These are phyloP conservation scores for Halcyon badia DNA, from an alignment of 2,797 vertebrate species.

Conservation along the genomic window DNA sequence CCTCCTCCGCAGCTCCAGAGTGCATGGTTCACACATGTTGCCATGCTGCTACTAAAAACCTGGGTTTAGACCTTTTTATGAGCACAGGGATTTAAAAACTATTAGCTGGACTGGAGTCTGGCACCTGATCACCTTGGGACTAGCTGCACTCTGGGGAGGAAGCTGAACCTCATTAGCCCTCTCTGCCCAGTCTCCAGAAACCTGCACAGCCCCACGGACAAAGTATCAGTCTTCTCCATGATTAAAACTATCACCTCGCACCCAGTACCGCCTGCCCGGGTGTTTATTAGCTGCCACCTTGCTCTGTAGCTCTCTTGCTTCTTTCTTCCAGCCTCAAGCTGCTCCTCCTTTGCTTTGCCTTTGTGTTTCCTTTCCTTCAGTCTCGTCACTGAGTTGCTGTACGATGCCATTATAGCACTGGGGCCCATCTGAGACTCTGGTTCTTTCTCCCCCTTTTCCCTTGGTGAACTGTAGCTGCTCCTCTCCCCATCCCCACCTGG, in stretches of 20 bases:
- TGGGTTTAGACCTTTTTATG: not conserved
- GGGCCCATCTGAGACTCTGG: not conserved
- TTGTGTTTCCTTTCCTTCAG: not conserved
- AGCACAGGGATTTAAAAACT: not conserved
- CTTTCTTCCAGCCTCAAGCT: not conserved
- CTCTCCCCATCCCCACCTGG: not conserved
- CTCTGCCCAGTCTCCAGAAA: not conserved
- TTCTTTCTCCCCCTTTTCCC: not conserved
- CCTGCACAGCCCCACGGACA: not conserved
- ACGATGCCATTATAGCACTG: fast-evolving
- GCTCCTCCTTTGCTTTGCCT: not conserved
- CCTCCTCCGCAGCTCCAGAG: fast-evolving
- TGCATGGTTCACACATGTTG: fast-evolving
- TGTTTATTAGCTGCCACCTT: not conserved
- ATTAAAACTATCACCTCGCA: not conserved
- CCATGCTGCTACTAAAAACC: not conserved
- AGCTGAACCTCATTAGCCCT: not conserved
- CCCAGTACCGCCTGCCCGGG: not conserved
- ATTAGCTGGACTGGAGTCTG: not conserved
- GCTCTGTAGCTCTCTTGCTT: not conserved
- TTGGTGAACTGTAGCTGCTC: not conserved
- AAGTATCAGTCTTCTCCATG: not conserved
- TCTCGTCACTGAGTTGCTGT: not conserved
- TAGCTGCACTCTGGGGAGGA: not conserved
- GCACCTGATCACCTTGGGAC: not conserved